phyloP scores from a whole-genome alignment of 2,888 invertebrate genomes.

The Agrotis clavis region DNA sequence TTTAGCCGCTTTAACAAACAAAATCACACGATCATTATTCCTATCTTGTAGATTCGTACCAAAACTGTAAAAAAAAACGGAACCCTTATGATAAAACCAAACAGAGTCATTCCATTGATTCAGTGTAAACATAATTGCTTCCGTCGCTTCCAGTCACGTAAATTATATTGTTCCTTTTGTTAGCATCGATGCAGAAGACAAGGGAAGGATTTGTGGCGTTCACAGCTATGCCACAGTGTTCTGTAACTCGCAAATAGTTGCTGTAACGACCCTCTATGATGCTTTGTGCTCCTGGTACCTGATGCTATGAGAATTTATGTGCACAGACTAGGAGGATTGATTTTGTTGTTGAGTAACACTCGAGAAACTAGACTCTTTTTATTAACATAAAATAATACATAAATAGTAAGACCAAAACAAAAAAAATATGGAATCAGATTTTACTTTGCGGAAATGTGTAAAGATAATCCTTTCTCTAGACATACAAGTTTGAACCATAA shows the following conservation, averaged over 20 bases:
- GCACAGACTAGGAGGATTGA: background rate
- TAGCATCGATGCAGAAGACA: constrained; percentile 75
- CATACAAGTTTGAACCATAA: too few relatives aligned
- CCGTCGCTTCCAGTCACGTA: constrained; percentile 60
- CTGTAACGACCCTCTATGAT: constrained; percentile 26
- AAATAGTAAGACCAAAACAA: too few relatives aligned
- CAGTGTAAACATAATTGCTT: constrained; percentile 40
- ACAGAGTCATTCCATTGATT: constrained; percentile 8
- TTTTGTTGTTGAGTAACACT: background rate
- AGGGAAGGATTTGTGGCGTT: constrained; percentile 78
- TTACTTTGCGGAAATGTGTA: too few relatives aligned
- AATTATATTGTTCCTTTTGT: constrained; percentile 69
- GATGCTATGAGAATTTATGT: constrained; percentile 26
- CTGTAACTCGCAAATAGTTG: constrained; percentile 65
- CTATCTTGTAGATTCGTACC: background rate
- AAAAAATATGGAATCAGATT: too few relatives aligned
- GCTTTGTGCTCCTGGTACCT: constrained; percentile 41
- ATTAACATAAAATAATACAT: too few relatives aligned
- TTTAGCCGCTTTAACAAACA: background rate
- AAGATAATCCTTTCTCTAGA: too few relatives aligned
- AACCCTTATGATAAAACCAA: background rate
- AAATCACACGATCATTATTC: background rate
- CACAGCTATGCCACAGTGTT: constrained; percentile 54
- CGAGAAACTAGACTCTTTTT: background rate
- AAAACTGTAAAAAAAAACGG: background rate